These are phyloP conservation scores for Stenoptilia bipunctidactyla DNA, from an alignment of 2,888 invertebrate genomes.

Conservation along the genomic window DNA sequence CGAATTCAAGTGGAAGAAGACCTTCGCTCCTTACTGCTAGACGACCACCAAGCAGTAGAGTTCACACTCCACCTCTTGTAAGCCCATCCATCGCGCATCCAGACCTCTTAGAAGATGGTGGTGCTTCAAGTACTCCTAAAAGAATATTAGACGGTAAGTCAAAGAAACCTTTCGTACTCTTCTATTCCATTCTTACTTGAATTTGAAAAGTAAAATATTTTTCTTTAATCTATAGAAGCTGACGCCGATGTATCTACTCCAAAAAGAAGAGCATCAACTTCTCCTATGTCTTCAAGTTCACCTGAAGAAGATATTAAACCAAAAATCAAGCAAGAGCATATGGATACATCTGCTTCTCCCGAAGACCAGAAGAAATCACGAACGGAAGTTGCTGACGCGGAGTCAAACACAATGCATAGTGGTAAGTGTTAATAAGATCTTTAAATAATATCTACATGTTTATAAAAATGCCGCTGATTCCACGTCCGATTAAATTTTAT, in stretches of 20 bases:
- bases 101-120: constrained; percentile 80
- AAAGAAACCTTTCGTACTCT: background rate
- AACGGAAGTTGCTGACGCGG: constrained; percentile 88
- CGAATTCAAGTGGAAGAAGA: constrained; percentile 63
- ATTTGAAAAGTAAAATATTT: background rate
- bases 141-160: constrained; percentile 73
- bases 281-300: constrained; percentile 64
- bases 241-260: constrained; percentile 74
- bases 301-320: constrained; percentile 65
- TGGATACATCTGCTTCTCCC: constrained; percentile 75
- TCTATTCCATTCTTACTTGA: background rate
- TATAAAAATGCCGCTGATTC: no score
- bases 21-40: constrained; percentile 60
- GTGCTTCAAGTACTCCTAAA: constrained; percentile 86
- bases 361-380: constrained; percentile 80
- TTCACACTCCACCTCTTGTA: constrained; percentile 81
- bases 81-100: constrained; percentile 75
- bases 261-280: constrained; percentile 71
- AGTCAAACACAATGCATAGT: constrained; percentile 91
- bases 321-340: constrained; percentile 76
- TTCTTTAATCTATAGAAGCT: constrained; percentile 25
- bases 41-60: constrained; percentile 68
- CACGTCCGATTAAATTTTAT: no score
- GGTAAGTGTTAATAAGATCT: constrained; percentile 74
- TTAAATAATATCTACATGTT: no score